phyloP scores from a whole-genome alignment of 2,888 invertebrate species.

The Pollenia labialis region DNA sequence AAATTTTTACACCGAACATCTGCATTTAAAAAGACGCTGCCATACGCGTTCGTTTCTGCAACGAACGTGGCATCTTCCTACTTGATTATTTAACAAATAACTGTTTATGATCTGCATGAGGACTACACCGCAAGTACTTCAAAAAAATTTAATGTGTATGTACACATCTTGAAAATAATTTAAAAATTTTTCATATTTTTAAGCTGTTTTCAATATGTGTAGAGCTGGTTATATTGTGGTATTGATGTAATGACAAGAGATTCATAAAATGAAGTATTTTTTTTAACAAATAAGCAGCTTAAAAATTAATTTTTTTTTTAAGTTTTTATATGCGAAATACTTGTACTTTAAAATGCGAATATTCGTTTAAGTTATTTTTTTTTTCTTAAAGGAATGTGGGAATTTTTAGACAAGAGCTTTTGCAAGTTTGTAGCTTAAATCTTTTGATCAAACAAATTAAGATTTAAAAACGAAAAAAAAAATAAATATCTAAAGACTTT shows the following conservation, averaged over 20 bases:
- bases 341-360: conserved; percentile 5
- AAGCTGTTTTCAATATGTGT: no score
- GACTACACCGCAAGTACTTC: not conserved
- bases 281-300: conserved; percentile 25
- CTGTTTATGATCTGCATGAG: conserved; percentile 21
- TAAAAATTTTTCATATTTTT: no score
- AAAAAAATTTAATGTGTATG: not conserved
- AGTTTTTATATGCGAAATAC: conserved; percentile 23
- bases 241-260: not conserved
- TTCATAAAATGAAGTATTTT: not conserved
- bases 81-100: conserved; percentile 37
- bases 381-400: conserved; percentile 10
- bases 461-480: not conserved
- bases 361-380: not conserved
- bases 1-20: conserved; percentile 2
- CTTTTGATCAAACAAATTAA: conserved; percentile 11
- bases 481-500: no score
- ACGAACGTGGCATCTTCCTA: conserved; percentile 15
- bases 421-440: conserved; percentile 29
- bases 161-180: not conserved
- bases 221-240: not conserved
- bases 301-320: not conserved
- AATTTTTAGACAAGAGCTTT: not conserved
- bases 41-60: not conserved
- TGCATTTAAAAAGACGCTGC: conserved; percentile 7